Base-by-base conservation (phyloP, 2,888 invertebrate genomes). In the Caenorhabditis uteleia region DNA sequence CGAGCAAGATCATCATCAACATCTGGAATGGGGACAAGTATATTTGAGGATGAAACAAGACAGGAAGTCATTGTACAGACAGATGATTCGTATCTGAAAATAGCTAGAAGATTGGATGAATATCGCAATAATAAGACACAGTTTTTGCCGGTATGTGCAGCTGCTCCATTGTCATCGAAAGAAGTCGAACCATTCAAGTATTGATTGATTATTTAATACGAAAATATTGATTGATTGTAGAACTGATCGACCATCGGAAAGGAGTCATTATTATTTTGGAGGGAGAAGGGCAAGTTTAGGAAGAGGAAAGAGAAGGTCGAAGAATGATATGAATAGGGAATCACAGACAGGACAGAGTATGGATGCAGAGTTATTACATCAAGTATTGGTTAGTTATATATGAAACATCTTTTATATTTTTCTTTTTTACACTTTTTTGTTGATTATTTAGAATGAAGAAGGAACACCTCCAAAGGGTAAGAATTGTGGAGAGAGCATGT, bases 51-150 rank as follows among this genome's bases (percentile, higher is more conserved):
- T 20, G 68, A 68, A 23, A 48, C 64, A 16, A 34, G 70, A 21
- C 70, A 70, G 64, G 80, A 82, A 48, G 73, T 82, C 7, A 75
- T 80, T 46, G 72, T 82, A 12, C 82, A 82, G 62, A 82, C 82
- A 5, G 81, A 82, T 53, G 83, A 82, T 56, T 79, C 79, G 2
- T 82, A 82, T 59, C 59, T 82, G 65, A 79, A 77, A 44, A 82
- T 83, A 31, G 82, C 82, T 2, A 45, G 78, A 25, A 42, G 78
- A 36, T 51, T 82, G 31, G 80, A 82, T 54, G 77, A 78, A 39
- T 72, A 70, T 36, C 40, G 75, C n/a, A 68, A 59, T 58, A 74
- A 70, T 39, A 53, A 61, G 21, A 75, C 68, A 14, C 65, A 70
- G 29, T 70, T 68, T 18, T 56, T 75, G 23, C 71, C 71, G 5